phyloP scores from a whole-genome alignment of 2,113 vertebrate genomes.

The Emydura subglobosa region DNA sequence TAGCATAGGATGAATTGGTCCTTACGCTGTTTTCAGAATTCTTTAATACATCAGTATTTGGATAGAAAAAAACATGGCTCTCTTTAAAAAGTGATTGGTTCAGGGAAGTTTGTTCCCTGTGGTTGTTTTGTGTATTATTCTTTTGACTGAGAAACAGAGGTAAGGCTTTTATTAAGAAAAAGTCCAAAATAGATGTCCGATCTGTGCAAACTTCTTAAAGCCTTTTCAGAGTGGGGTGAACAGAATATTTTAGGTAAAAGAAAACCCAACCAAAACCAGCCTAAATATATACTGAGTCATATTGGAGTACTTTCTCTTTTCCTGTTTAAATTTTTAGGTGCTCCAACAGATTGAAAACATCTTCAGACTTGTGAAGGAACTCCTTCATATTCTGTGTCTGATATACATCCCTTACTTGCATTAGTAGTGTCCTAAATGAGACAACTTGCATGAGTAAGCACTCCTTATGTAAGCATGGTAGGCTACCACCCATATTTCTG shows the following conservation, averaged over 20 bases:
- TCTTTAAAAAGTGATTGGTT: not conserved
- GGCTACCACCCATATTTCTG: not conserved
- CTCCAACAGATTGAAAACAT: not conserved
- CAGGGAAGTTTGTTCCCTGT: not conserved
- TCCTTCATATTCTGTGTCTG: not conserved
- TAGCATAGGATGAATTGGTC: not conserved
- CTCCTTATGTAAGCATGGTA: not conserved
- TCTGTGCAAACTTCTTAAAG: not conserved
- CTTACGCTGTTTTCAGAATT: not conserved
- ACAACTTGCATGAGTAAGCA: not conserved
- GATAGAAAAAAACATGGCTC: not conserved
- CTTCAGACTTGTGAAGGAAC: accelerated
- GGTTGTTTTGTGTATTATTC: not conserved
- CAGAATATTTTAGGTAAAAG: not conserved
- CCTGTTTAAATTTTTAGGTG: not conserved
- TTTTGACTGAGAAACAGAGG: not conserved
- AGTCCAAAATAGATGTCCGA: accelerated
- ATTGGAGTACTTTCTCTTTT: not conserved
- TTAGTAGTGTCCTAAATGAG: not conserved
- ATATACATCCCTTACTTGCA: not conserved
- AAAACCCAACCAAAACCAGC: not conserved
- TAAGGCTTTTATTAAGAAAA: not conserved
- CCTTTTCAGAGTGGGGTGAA: not conserved
- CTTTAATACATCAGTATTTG: not conserved
- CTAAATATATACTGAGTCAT: not conserved